Evolutionary conservation across 2,797 vertebrate genomes (phyloP).

Genomic region (Chiroxiphia lanceolata): DNA sequence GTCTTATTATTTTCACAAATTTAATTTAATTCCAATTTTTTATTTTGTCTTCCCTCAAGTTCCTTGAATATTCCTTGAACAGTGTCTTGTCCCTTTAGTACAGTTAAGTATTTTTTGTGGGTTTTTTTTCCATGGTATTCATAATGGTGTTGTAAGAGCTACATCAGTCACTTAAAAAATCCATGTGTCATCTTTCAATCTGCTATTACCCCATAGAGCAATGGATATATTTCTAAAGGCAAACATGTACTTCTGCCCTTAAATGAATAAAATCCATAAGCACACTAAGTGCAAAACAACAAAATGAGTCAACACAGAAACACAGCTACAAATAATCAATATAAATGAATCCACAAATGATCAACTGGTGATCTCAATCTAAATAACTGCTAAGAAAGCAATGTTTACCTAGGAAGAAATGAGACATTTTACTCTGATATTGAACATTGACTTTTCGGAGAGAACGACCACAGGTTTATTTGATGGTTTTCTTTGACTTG

Average conservation of each 20-base stretch:
- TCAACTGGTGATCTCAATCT: not conserved
- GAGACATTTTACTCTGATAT: constrained; percentile 3
- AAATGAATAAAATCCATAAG: not conserved
- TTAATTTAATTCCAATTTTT: constrained; percentile 9
- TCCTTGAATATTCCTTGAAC: not conserved
- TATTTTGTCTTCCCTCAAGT: not conserved
- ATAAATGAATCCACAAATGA: constrained; percentile 15
- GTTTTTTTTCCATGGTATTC: not conserved
- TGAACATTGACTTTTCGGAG: constrained; percentile 19
- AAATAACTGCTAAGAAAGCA: not conserved
- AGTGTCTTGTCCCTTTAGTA: not conserved
- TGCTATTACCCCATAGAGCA: not conserved
- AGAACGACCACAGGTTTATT: constrained; percentile 36
- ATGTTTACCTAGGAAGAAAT: not conserved
- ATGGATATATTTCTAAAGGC: not conserved
- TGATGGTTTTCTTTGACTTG: constrained; percentile 13
- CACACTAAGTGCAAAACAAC: not conserved
- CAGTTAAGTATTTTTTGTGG: not conserved
- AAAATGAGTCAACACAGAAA: not conserved
- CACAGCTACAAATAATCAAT: not conserved
- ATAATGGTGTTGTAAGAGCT: not conserved
- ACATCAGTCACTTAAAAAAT: not conserved
- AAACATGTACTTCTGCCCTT: not conserved
- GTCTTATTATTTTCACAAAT: constrained; percentile 27
- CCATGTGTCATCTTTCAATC: not conserved